Conservation (phyloP, 2,888 invertebrate genomes). For the Hemithea aestivaria region DNA sequence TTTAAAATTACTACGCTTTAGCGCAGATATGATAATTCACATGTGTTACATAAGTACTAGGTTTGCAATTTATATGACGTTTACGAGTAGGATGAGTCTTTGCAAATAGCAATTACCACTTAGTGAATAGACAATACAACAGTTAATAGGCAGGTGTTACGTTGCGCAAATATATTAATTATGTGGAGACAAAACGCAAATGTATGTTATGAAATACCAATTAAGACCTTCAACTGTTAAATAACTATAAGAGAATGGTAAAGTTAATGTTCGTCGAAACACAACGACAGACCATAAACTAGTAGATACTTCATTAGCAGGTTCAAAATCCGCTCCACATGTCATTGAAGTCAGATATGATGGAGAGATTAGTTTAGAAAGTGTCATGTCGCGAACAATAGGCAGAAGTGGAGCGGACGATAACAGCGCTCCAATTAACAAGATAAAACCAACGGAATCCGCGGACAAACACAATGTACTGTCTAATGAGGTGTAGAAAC, state of each 20-base stretch:
- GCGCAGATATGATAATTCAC: constrained; percentile 16
- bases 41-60: constrained; percentile 16
- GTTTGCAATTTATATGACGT: constrained; percentile 13
- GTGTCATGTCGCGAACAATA: constrained; percentile 66
- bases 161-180: constrained; percentile 12
- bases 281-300: not conserved
- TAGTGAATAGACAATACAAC: constrained; percentile 6
- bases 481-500: constrained; percentile 45
- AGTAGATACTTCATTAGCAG: constrained; percentile 17
- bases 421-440: constrained; percentile 55
- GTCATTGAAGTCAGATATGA: constrained; percentile 58
- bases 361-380: constrained; percentile 63
- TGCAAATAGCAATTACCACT: constrained; percentile 12
- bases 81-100: constrained; percentile 7
- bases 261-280: not conserved
- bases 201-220: constrained; percentile 2
- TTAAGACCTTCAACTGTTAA: constrained; percentile 9
- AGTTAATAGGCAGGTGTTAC: constrained; percentile 10
- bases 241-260: not conserved
- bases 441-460: constrained; percentile 45
- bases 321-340: constrained; percentile 40
- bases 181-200: constrained; percentile 11
- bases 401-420: constrained; percentile 49
- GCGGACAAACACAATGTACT: constrained; percentile 35
- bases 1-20: constrained; percentile 6